Evolutionary conservation across 2,888 invertebrate genomes (phyloP).

Genomic region (Coenonympha glycerion): DNA sequence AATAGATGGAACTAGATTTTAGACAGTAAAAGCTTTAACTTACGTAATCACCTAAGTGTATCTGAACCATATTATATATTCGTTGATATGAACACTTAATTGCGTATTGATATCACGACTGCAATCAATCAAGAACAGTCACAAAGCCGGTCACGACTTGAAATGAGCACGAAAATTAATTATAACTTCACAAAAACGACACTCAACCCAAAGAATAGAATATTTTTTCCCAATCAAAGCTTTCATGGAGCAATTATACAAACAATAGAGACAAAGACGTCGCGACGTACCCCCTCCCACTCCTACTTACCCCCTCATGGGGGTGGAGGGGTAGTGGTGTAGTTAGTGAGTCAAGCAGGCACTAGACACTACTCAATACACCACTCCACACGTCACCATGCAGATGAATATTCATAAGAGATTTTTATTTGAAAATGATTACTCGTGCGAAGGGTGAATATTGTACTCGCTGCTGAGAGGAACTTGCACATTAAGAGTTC

Average conservation of each 20-base stretch:
- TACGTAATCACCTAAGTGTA: too few species aligned
- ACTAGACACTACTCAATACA: background rate
- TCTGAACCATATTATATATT: too few species aligned
- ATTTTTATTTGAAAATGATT: slow-evolving; percentile 9
- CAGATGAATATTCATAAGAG: background rate
- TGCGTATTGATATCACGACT: background rate
- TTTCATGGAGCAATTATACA: slow-evolving; percentile 9
- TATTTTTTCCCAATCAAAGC: slow-evolving; percentile 4
- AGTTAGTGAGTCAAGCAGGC: background rate
- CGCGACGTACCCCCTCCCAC: background rate
- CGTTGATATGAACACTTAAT: too few species aligned
- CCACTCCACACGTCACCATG: background rate
- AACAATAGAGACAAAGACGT: slow-evolving; percentile 16
- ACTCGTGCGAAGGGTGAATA: background rate
- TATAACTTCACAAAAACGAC: background rate
- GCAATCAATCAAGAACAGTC: too few species aligned
- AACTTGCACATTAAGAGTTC: background rate
- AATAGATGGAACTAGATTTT: too few species aligned
- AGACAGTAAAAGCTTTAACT: too few species aligned
- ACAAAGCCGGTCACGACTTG: too few species aligned
- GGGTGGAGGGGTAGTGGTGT: background rate
- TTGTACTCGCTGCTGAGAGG: background rate
- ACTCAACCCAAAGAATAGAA: background rate
- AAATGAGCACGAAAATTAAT: background rate
- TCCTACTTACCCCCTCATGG: too few species aligned